These are phyloP conservation scores for Piaya cayana DNA, from an alignment of 2,113 vertebrate species.

Conservation along the genomic window DNA sequence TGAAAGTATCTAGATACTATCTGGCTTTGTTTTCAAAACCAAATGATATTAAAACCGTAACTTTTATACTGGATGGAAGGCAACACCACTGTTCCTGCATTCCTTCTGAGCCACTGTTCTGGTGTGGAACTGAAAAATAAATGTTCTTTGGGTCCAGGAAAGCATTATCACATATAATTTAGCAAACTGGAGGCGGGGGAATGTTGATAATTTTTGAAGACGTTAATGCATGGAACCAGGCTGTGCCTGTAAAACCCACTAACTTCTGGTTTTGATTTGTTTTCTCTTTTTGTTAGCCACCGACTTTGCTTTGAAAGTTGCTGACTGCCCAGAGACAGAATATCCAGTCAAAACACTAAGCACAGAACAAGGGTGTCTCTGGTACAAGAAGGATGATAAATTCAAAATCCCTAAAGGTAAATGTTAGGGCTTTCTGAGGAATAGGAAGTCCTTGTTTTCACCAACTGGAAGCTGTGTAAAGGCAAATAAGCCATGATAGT, in stretches of 20 bases:
- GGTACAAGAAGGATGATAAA: conserved; percentile 97
- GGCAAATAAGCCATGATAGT: neutral
- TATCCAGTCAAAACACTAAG: conserved; percentile 86
- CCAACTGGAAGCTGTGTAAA: neutral
- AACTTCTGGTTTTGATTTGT: neutral
- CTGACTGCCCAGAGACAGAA: conserved; percentile 89
- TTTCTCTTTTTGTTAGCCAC: conserved; percentile 78
- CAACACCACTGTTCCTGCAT: neutral
- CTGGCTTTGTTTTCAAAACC: neutral
- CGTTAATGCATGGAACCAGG: neutral
- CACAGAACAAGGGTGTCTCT: conserved; percentile 86
- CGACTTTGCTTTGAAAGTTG: conserved; percentile 89
- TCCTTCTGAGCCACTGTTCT: neutral
- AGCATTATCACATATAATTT: neutral
- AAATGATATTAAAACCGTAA: neutral
- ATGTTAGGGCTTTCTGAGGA: neutral
- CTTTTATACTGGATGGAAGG: neutral
- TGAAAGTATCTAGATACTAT: neutral
- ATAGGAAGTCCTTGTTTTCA: neutral
- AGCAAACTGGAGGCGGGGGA: neutral
- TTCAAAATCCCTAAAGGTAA: conserved; percentile 98
- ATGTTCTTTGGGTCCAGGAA: neutral
- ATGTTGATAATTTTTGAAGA: neutral
- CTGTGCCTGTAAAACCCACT: neutral
- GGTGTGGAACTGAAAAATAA: neutral